Evolutionary conservation across 2,888 invertebrate species (phyloP).

Genomic region (Mayetiola destructor): DNA sequence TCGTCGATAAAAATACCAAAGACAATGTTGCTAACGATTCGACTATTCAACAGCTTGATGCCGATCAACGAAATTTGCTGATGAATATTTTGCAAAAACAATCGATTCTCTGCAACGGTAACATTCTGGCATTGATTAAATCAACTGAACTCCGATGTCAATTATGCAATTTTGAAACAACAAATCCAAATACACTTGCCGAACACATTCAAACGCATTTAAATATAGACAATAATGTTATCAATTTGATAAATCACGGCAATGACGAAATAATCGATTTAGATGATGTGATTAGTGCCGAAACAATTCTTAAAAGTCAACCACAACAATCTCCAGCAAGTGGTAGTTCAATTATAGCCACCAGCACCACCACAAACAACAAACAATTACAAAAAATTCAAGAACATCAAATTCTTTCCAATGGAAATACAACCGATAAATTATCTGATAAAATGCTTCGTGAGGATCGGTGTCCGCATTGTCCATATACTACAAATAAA

Average conservation of each 20-base stretch:
- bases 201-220: constrained; percentile 7
- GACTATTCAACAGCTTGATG: not conserved
- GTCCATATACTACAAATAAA: constrained; percentile 64
- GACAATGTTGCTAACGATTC: not conserved
- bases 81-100: not conserved
- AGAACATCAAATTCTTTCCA: constrained; percentile 15
- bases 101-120: constrained; percentile 1
- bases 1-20: not conserved
- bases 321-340: not conserved
- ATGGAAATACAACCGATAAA: constrained; percentile 13
- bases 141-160: constrained; percentile 1
- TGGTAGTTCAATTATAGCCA: not conserved
- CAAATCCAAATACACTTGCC: not conserved
- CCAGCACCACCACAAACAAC: constrained; percentile 13
- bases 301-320: constrained; percentile 20
- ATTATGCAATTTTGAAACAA: constrained; percentile 2
- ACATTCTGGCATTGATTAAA: not conserved
- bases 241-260: not conserved
- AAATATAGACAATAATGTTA: not conserved
- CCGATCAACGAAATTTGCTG: constrained; percentile 5
- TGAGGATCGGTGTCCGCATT: constrained; percentile 46
- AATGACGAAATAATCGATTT: constrained; percentile 19
- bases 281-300: constrained; percentile 17
- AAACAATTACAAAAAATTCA: constrained; percentile 14
- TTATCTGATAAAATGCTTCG: constrained; percentile 14